These are phyloP conservation scores for Omphaloscelis lunosa DNA, from an alignment of 2,888 invertebrate species.

Conservation along the genomic window DNA sequence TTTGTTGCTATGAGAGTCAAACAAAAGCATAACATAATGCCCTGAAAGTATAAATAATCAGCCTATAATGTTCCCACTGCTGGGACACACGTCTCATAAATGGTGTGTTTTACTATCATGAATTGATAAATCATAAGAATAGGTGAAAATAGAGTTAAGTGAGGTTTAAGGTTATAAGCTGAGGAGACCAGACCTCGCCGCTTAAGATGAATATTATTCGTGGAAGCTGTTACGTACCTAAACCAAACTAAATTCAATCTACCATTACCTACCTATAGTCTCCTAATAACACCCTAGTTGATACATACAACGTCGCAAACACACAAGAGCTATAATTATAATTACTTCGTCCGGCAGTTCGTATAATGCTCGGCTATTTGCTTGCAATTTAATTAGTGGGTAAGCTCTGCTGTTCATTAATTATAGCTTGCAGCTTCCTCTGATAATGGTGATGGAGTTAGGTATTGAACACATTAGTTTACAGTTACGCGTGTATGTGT, in stretches of 20 bases:
- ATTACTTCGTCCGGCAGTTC: constrained; percentile 58
- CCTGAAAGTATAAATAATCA: too few species aligned
- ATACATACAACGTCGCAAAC: constrained; percentile 33
- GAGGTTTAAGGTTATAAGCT: neutral
- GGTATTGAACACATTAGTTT: constrained; percentile 44
- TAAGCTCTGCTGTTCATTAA: constrained; percentile 72
- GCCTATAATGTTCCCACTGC: too few species aligned
- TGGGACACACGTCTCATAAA: too few species aligned
- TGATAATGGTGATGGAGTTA: constrained; percentile 61
- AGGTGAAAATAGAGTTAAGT: neutral
- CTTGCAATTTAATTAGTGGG: constrained; percentile 74
- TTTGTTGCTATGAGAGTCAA: neutral
- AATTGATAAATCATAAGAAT: too few species aligned
- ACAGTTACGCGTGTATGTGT: constrained; percentile 8
- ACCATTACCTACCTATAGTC: neutral
- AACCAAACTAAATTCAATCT: constrained; percentile 6
- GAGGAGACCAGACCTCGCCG: neutral
- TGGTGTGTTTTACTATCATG: too few species aligned
- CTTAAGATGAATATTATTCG: neutral
- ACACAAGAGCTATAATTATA: constrained; percentile 56
- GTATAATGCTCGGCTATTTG: constrained; percentile 70
- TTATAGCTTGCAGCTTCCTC: constrained; percentile 69
- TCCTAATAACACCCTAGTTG: constrained; percentile 26
- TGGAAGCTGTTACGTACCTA: neutral
- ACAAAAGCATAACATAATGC: too few species aligned